Evolutionary conservation across 2,113 vertebrate species (phyloP), one percentile per base, ranked within the genome.

Genomic region (Pipra filicauda): DNA sequence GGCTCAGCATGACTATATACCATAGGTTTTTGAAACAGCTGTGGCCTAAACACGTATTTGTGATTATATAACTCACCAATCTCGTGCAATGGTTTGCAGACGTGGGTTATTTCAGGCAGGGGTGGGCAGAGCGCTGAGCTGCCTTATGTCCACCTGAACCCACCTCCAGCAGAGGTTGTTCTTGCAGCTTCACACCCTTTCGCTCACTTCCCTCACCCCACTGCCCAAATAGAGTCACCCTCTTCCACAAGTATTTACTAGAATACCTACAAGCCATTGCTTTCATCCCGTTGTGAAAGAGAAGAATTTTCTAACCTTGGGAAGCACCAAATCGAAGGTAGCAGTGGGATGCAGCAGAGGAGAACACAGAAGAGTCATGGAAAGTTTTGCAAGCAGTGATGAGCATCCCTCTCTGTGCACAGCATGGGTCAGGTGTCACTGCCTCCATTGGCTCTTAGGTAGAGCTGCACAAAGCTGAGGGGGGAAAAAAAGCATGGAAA

Each of bases 401-500:
- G 48, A 75, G 37, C 35, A 54, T 7, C 13, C 23, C 3, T 2
- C 41, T 9, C 41, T 35, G 27, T 30, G 65, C 49, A 26, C 54
- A 58, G 54, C 4, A 0, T 12, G 48, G 33, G 49, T 44, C 1
- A 1, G 54, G 10, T 37, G 66, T 3, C 11, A 0, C 21, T 41
- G 46, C 18, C 20, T 61, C 48, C 30, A 10, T 3, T 35, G 51
- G 26, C 46, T 66, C 8, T 0, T 21, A 44, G 49, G 79, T 9
- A 52, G 46, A 64, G 41, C 54, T 52, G 24, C 76, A 73, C 13
- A 59, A 78, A 87, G 12, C 44, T 24, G 17, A 0, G 1, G 15
- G 0, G 17, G 49, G 11, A 22, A 26, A 2, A 30, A 55, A 79
- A 46, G 4, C 8, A 20, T 31, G 52, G 21, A 11, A 39, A 48